A percentile compares a stretch with the other conserved stretches of the same genome.
Evolutionary conservation across 2,888 invertebrate genomes (phyloP).

Genomic region (Lamellibrachia columna): DNA sequence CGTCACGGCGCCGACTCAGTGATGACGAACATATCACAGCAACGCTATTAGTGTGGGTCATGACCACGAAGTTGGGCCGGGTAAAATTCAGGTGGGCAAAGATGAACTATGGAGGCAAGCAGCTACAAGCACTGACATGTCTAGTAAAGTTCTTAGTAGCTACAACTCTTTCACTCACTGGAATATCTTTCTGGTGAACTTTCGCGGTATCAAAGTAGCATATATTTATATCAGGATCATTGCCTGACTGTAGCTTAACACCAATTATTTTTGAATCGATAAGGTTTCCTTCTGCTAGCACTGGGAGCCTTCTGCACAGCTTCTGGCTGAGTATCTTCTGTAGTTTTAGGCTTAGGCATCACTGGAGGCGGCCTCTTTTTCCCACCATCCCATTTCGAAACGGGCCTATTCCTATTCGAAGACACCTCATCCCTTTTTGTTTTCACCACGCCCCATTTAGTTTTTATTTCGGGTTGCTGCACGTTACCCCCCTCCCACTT

Average conservation of each 20-base stretch:
- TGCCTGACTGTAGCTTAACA: neutral
- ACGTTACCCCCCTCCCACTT: neutral
- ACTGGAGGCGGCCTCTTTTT: neutral
- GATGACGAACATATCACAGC: slow-evolving; percentile 1
- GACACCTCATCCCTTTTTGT: neutral
- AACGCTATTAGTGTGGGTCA: neutral
- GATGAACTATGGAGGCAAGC: neutral
- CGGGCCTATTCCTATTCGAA: neutral
- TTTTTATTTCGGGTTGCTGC: neutral
- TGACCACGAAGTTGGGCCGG: neutral
- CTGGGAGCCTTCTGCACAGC: neutral
- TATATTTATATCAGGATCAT: neutral
- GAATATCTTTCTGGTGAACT: neutral
- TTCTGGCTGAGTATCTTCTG: neutral
- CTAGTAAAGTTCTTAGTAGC: neutral
- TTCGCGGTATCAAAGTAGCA: neutral
- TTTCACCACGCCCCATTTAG: neutral
- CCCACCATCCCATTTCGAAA: neutral
- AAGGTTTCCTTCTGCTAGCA: neutral
- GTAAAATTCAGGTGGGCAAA: neutral
- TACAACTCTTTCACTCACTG: neutral
- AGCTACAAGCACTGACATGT: neutral
- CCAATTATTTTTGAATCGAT: neutral
- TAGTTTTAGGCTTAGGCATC: neutral
- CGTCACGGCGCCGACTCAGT: neutral